phyloP scores from a whole-genome alignment of 2,888 invertebrate species.

The Allygus modestus region DNA sequence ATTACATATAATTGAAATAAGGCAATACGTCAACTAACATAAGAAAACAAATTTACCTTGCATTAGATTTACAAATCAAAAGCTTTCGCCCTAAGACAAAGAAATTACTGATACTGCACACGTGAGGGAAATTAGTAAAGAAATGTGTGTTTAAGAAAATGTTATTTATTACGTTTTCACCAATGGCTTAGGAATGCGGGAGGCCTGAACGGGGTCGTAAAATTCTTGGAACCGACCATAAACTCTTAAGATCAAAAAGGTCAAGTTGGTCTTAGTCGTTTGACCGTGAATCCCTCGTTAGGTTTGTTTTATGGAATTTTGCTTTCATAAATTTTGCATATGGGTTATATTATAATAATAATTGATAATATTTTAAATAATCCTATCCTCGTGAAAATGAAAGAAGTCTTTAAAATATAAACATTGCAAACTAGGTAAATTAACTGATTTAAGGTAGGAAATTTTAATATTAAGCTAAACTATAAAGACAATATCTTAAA shows the following conservation, averaged over 20 bases:
- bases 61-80: background rate
- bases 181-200: background rate
- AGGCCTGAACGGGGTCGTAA: background rate
- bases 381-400: too few species aligned
- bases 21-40: too few species aligned
- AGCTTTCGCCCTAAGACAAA: background rate
- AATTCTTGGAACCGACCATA: constrained; percentile 3
- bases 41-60: too few species aligned
- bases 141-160: background rate
- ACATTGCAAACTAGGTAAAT: too few species aligned
- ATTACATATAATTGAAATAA: too few species aligned
- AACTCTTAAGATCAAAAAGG: background rate
- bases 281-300: background rate
- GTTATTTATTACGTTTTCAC: background rate
- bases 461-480: too few species aligned
- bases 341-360: background rate
- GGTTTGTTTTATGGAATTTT: background rate
- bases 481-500: too few species aligned
- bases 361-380: too few species aligned
- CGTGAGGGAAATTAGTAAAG: background rate
- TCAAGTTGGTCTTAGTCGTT: background rate
- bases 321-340: background rate
- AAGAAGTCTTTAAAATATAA: too few species aligned
- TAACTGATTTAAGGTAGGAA: too few species aligned
- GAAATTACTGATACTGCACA: background rate